These are phyloP conservation scores for Flabesymbios commensalis DNA, from an alignment of 2,888 invertebrate genomes.

Conservation along the genomic window DNA sequence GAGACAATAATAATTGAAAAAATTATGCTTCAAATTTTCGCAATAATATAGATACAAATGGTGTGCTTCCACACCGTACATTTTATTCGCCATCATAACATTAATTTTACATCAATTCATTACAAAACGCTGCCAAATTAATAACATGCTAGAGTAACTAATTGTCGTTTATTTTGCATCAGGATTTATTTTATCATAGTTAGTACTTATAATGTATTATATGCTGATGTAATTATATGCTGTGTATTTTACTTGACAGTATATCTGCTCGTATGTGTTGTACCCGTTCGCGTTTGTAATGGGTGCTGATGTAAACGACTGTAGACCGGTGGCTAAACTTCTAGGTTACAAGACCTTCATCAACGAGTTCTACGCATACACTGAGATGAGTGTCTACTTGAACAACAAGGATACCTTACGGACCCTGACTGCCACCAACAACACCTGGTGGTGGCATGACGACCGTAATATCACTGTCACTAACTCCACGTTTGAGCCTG, in stretches of 20 bases:
- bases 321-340: slow-evolving; percentile 76
- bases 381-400: slow-evolving; percentile 65
- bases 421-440: slow-evolving; percentile 8
- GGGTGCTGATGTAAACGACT: slow-evolving; percentile 71
- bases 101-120: too few species aligned
- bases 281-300: slow-evolving; percentile 88
- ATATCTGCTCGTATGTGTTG: slow-evolving; percentile 81
- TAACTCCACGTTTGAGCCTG: background rate
- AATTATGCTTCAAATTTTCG: too few species aligned
- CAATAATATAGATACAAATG: too few species aligned
- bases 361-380: slow-evolving; percentile 91
- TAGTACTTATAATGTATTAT: too few species aligned
- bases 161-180: too few species aligned
- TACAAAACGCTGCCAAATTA: too few species aligned
- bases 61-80: too few species aligned
- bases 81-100: too few species aligned
- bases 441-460: slow-evolving; percentile 12
- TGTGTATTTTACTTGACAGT: slow-evolving; percentile 40
- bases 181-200: too few species aligned
- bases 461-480: slow-evolving; percentile 13
- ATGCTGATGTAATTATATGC: too few species aligned
- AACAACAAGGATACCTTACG: slow-evolving; percentile 15
- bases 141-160: too few species aligned
- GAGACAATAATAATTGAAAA: too few species aligned
- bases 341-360: slow-evolving; percentile 90